Percentiles rank a stretch among this genome's conserved stretches.
Evolutionary conservation across 1,140 invertebrate species (phyloP).

Genomic region (Riptortus pedestris): DNA sequence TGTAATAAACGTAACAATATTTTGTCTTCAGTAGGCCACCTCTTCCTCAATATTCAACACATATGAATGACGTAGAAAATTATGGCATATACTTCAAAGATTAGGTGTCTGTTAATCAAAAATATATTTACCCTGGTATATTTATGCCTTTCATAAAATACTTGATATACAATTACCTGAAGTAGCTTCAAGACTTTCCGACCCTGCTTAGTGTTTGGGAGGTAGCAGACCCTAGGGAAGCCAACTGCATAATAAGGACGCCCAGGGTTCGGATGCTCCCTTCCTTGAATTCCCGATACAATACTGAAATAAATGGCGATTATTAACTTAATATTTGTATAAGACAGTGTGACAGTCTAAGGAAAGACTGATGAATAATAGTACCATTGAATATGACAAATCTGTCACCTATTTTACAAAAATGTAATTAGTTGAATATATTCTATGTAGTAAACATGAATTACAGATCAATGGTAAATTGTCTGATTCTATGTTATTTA

Average conservation of each 20-base stretch:
- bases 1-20: too few relatives aligned
- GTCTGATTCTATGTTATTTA: background rate
- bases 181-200: conserved; percentile 39
- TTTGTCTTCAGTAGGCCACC: too few relatives aligned
- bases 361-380: background rate
- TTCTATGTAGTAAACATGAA: background rate
- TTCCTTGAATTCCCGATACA: conserved; percentile 67
- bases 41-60: too few relatives aligned
- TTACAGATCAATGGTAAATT: background rate
- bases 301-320: conserved; percentile 48
- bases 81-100: too few relatives aligned
- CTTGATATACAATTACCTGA: background rate
- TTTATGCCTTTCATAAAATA: too few relatives aligned
- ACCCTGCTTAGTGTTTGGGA: conserved; percentile 68
- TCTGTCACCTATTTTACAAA: too few relatives aligned
- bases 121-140: too few relatives aligned
- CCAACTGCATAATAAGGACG: conserved; percentile 74
- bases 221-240: conserved; percentile 68
- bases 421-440: too few relatives aligned
- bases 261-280: conserved; percentile 70
- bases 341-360: background rate
- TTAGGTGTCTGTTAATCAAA: too few relatives aligned
- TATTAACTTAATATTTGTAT: background rate
- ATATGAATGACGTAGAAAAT: too few relatives aligned
- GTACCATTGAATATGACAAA: conserved; percentile 3